phyloP scores from a whole-genome alignment of 1,140 invertebrate species.

The Hyposmocoma kahamanoa region DNA sequence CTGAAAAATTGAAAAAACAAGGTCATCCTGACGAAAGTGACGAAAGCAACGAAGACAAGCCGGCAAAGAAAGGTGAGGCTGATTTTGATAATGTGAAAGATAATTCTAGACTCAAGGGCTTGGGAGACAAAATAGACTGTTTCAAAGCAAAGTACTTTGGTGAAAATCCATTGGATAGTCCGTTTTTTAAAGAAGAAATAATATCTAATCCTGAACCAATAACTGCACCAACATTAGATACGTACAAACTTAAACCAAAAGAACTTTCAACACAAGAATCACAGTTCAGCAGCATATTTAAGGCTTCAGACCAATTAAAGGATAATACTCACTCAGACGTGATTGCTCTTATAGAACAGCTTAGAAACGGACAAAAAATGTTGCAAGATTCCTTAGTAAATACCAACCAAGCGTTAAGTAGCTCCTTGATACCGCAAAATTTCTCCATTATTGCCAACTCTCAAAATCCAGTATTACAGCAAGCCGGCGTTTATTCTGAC shows the following conservation, averaged over 20 bases:
- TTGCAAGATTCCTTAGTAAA: conserved; percentile 12
- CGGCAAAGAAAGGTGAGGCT: conserved; percentile 14
- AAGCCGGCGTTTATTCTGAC: conserved; percentile 31
- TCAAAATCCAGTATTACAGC: conserved; percentile 7
- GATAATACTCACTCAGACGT: conserved; percentile 17
- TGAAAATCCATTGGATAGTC: conserved; percentile 82
- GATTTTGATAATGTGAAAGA: conserved; percentile 36
- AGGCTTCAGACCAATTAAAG: conserved; percentile 9
- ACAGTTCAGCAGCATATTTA: conserved; percentile 13
- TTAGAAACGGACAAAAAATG: conserved; percentile 17
- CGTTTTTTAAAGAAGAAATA: conserved; percentile 79
- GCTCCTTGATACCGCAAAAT: conserved; percentile 6
- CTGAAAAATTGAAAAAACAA: conserved; percentile 69
- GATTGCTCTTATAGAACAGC: conserved; percentile 24
- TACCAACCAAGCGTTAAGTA: conserved; percentile 6
- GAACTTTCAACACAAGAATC: conserved; percentile 10
- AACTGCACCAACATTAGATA: conserved; percentile 20
- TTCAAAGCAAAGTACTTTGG: conserved; percentile 84
- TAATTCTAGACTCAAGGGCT: conserved; percentile 59
- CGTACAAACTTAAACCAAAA: conserved; percentile 21
- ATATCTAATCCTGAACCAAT: conserved; percentile 57
- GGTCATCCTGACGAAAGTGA: conserved; percentile 40
- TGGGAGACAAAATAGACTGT: conserved; percentile 84
- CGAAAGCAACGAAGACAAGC: conserved; percentile 22
- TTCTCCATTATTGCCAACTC: conserved; percentile 4